These are phyloP conservation scores for Molossus alvarezi DNA, from an alignment of 2,797 vertebrate species.

Conservation along the genomic window DNA sequence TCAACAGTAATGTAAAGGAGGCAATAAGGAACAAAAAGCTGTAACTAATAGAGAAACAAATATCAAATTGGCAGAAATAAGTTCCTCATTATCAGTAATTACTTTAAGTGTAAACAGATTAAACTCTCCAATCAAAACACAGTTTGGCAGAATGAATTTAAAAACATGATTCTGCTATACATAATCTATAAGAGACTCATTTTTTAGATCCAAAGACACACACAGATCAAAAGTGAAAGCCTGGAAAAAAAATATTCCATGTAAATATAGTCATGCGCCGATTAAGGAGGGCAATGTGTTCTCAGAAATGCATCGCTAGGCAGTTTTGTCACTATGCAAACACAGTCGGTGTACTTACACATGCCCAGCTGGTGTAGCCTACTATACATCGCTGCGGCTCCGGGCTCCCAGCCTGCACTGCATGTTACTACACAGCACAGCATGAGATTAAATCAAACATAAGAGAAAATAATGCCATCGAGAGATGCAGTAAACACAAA, in stretches of 20 bases:
- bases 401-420: background rate
- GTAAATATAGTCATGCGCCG: background rate
- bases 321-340: background rate
- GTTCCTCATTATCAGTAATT: background rate
- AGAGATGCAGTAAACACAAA: background rate
- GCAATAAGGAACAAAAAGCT: background rate
- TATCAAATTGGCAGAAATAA: background rate
- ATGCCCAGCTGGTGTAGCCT: background rate
- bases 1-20: background rate
- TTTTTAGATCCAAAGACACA: conserved; percentile 19
- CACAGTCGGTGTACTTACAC: background rate
- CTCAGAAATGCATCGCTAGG: background rate
- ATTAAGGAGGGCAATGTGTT: background rate
- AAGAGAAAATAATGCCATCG: background rate
- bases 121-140: background rate
- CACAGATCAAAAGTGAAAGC: background rate
- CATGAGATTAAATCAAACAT: background rate
- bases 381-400: background rate
- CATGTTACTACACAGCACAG: background rate
- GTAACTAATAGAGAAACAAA: background rate
- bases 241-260: background rate
- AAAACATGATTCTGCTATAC: background rate
- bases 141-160: background rate
- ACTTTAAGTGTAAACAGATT: conserved; percentile 13
- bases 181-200: background rate